Evolutionary conservation across 2,113 vertebrate genomes (phyloP).

Genomic region (Oenanthe melanoleuca): DNA sequence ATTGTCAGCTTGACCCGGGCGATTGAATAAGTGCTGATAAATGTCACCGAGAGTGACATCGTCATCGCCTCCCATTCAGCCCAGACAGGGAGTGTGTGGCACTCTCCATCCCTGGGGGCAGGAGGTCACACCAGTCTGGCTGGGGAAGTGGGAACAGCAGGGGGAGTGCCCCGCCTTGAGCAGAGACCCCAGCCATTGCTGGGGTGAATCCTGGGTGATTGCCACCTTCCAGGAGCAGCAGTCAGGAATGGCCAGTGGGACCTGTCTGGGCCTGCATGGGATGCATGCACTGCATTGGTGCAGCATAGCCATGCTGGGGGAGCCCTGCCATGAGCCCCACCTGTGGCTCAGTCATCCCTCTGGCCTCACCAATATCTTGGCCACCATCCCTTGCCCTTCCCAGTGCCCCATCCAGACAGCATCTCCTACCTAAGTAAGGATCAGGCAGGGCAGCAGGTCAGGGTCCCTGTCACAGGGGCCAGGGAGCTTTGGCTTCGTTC

Average conservation of each 20-base stretch:
- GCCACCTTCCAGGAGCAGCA: background rate
- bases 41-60: background rate
- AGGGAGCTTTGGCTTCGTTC: background rate
- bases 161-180: rapidly evolving
- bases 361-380: background rate
- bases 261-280: background rate
- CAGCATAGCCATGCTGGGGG: rapidly evolving
- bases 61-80: background rate
- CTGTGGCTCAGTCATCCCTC: background rate
- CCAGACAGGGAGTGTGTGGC: background rate
- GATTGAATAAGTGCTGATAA: slow-evolving; percentile 36
- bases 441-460: background rate
- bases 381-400: background rate
- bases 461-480: background rate
- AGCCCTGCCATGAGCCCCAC: background rate
- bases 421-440: background rate
- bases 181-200: background rate
- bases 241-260: background rate
- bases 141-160: rapidly evolving
- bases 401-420: background rate
- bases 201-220: background rate
- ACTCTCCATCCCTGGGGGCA: background rate
- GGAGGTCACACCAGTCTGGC: background rate
- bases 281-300: background rate
- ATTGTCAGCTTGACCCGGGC: background rate